phyloP scores from a whole-genome alignment of 2,113 vertebrate species.

The Andinoacara biseriatus region DNA sequence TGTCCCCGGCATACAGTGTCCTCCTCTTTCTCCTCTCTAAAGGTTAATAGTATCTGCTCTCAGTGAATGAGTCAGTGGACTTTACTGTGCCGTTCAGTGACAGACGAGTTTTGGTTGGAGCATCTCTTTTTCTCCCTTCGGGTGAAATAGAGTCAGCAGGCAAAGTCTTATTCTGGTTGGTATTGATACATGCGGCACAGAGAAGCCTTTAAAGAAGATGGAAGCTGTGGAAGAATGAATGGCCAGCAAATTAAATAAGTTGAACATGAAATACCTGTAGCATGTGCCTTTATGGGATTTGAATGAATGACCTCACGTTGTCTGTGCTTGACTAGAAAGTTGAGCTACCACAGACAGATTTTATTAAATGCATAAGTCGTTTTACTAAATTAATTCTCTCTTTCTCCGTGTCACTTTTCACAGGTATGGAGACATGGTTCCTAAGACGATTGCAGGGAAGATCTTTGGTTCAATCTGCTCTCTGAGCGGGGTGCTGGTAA shows the following conservation, averaged over 20 bases:
- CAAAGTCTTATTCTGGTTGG: constrained; percentile 15
- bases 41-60: constrained; percentile 67
- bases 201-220: constrained; percentile 1
- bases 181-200: background rate
- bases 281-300: background rate
- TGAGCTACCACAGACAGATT: constrained; percentile 8
- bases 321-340: constrained; percentile 1
- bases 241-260: background rate
- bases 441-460: constrained; percentile 98
- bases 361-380: background rate
- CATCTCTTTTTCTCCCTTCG: constrained; percentile 2
- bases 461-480: constrained; percentile 99
- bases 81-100: constrained; percentile 33
- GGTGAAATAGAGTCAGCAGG: constrained; percentile 3
- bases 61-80: constrained; percentile 39
- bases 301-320: constrained; percentile 14
- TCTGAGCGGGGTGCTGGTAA: constrained; percentile 96
- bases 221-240: constrained; percentile 15
- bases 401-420: constrained; percentile 11
- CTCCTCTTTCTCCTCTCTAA: constrained; percentile 48
- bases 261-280: constrained; percentile 7
- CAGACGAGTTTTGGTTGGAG: constrained; percentile 22
- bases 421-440: constrained; percentile 99
- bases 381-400: constrained; percentile 36
- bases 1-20: constrained; percentile 43